Base-by-base conservation (phyloP, 2,888 invertebrate genomes). In the Drosophila anceps region DNA sequence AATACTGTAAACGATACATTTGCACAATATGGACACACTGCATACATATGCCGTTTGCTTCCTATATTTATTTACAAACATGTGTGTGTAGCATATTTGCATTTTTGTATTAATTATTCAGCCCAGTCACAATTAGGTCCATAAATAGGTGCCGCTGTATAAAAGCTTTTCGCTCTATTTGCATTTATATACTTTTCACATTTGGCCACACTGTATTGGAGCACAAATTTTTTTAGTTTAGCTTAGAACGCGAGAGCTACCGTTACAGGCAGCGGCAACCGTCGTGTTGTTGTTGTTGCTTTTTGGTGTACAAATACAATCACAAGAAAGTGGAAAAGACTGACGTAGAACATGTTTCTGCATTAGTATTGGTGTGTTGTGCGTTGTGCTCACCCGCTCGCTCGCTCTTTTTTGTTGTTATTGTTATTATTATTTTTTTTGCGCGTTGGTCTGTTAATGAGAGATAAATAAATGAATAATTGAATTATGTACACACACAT, bases 401-500 rank as follows among this genome's bases (percentile, higher is more conserved):
- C 20, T 51, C 13, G 63, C 24, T 39, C 15, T 15, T 57, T n/a
- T 12, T 24, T 43, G 27, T 54, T 70, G 62, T 73, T 73, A 62
- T 76, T 77, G 61, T 77, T 84, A 65, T 74, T 76, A 69, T 75
- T 76, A 67, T 76, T 81, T 73, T 76, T 33, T 53, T 53, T 53
- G 35, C 53, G 53, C 53, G 12, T 53, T 53, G 15, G 69, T 0
- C 24, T 80, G 85, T 90, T 87, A 90, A 90, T 87, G 75, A 79
- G 81, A 81, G 87, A 86, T 86, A 86, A 86, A 86, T 87, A 89
- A 85, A 87, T 86, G 82, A 87, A 86, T 86, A 89, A 86, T 86
- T 89, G 79, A 86, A 89, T 86, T 89, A 86, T 80, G 80, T 79
- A 66, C 74, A 65, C 58, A 81, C 60, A 65, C 58, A 81, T 57